Conservation (phyloP, 1,140 invertebrate genomes). For the Potamilus streckersoni region DNA sequence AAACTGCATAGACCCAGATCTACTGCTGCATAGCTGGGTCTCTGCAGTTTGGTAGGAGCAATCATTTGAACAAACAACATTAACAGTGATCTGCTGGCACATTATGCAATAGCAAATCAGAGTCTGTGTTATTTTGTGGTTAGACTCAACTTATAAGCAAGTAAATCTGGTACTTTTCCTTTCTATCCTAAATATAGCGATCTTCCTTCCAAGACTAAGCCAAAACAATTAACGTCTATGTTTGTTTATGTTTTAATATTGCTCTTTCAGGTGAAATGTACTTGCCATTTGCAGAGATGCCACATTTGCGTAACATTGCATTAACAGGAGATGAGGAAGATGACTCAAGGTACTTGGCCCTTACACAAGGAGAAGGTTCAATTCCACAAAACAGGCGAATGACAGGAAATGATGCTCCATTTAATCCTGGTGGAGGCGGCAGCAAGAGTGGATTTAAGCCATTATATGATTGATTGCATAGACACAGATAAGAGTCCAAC, state of each 20-base stretch:
- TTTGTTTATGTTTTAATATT: not conserved
- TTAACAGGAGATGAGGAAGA: conserved; percentile 64
- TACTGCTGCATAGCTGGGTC: too few species aligned
- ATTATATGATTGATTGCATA: conserved; percentile 52
- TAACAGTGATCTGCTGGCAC: too few species aligned
- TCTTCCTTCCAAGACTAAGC: not conserved
- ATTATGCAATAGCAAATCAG: too few species aligned
- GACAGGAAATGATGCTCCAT: conserved; percentile 49
- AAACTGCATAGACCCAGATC: too few species aligned
- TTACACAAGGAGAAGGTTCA: conserved; percentile 57
- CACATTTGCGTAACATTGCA: conserved; percentile 64
- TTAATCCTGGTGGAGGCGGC: conserved; percentile 37
- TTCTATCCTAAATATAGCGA: not conserved
- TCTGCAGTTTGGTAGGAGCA: too few species aligned
- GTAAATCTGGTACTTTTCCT: not conserved
- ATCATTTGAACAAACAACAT: too few species aligned
- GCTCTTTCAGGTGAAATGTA: conserved; percentile 60
- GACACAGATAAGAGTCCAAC: too few species aligned
- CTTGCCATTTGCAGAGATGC: conserved; percentile 68
- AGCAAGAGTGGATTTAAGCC: conserved; percentile 55
- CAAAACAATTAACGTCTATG: not conserved
- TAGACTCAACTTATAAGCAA: too few species aligned
- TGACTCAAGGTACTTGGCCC: conserved; percentile 57
- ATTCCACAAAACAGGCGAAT: conserved; percentile 39
- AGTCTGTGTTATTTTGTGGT: too few species aligned